Evolutionary conservation across 64 coral and sea anemone genomes (phyloP), one percentile per base, ranked within the genome.

Genomic region (Stichodactyla mertensii): DNA sequence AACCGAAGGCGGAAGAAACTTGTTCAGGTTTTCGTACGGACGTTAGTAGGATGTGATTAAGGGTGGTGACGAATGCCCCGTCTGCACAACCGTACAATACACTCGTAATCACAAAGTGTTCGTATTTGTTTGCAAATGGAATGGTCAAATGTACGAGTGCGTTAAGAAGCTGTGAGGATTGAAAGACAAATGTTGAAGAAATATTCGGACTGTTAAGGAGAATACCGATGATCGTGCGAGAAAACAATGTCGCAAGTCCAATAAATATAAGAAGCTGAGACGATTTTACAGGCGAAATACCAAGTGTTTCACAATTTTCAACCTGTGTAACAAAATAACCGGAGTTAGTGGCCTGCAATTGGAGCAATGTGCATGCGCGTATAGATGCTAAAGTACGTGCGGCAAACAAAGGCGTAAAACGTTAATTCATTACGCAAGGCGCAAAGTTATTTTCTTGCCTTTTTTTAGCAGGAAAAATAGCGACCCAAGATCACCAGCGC

Each of bases 1-100:
- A 78, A 6, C 89, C 89, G 86, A 91, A 91, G 6, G 89, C 89
- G 19, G 84, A 64, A 54, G 84, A 61, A 64, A 85, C 78, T 70
- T 79, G 82, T 28, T 61, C 27, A 24, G 74, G 52, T 14, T 13
- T 74, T 57, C 78, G 54, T 56, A 91, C 89, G 13, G 71, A 66
- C 19, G 55, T 91, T 54, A 91, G 78, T 19, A 91, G 61, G 27
- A 91, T 55, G 1, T 84, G 58, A 80, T 91, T 86, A 0, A 54
- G 4, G 71, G 84, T 66, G 10, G 84, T 82, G 10, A 53, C 7
- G 22, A 26, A 51, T 6, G 60, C 53, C 23, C 89, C 89, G 52
- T 66, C 36, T 55, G 83, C 89, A 10, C 78, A 16, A 18, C 89
- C 89, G 86, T 61, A 91, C 28, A 82, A 87, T 14, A 82, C n/a